Percentiles rank a stretch among this genome's conserved stretches.
Evolutionary conservation across 2,888 invertebrate species (phyloP).

Genomic region (Argynnis bischoffii): DNA sequence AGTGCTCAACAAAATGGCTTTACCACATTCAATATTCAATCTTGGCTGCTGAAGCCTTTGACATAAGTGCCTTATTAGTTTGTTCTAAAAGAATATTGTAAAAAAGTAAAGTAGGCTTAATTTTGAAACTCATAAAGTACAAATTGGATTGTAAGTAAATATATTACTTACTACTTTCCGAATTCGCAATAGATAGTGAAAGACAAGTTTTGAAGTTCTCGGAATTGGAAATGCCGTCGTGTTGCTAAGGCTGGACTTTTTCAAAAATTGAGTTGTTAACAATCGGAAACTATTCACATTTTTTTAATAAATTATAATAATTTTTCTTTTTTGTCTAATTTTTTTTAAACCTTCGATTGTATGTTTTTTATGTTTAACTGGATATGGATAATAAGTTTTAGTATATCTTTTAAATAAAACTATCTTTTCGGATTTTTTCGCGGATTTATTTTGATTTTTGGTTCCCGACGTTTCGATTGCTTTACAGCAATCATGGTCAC

Average conservation of each 20-base stretch:
- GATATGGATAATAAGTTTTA: too few relatives aligned
- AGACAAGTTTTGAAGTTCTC: conserved; percentile 65
- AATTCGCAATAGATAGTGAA: conserved; percentile 55
- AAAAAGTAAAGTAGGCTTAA: conserved; percentile 16
- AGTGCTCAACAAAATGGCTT: conserved; percentile 50
- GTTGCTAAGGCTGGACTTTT: conserved; percentile 51
- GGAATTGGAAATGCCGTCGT: conserved; percentile 63
- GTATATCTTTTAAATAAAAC: too few relatives aligned
- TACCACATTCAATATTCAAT: conserved; percentile 63
- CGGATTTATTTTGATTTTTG: too few relatives aligned
- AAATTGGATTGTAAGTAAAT: conserved; percentile 1
- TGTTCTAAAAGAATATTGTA: conserved; percentile 39
- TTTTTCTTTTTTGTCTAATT: too few relatives aligned
- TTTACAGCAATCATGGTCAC: too few relatives aligned
- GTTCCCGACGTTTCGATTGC: too few relatives aligned
- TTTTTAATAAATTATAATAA: too few relatives aligned
- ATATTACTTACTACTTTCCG: conserved; percentile 45
- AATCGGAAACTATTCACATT: conserved; percentile 20
- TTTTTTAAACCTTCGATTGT: too few relatives aligned
- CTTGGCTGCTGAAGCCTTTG: conserved; percentile 58
- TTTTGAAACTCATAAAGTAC: not conserved
- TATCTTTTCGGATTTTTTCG: too few relatives aligned
- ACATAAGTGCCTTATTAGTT: conserved; percentile 65
- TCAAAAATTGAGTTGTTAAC: conserved; percentile 67
- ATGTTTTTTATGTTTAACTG: too few relatives aligned